Percentiles rank a stretch among this genome's conserved stretches.
phyloP scores from a whole-genome alignment of 2,113 vertebrate genomes.

The Oreochromis tanganicae region DNA sequence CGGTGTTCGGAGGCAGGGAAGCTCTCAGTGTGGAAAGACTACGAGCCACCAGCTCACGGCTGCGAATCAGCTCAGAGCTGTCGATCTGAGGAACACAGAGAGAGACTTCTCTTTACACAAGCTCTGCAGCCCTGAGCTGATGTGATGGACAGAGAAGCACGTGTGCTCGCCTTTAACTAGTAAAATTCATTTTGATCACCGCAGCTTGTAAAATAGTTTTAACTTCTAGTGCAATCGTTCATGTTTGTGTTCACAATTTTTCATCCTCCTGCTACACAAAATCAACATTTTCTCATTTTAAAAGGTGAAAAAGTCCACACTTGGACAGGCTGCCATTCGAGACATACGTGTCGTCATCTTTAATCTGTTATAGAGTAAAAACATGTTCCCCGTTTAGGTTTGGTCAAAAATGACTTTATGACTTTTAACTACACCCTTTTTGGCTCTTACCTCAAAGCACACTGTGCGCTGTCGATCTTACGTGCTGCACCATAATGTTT shows the following conservation, averaged over 20 bases:
- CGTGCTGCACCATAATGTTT: no score
- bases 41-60: constrained; percentile 88
- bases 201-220: not conserved
- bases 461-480: no score
- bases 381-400: not conserved
- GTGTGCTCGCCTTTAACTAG: not conserved
- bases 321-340: not conserved
- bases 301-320: not conserved
- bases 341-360: not conserved
- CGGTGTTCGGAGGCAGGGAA: constrained; percentile 87
- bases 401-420: not conserved
- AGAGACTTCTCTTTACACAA: not conserved
- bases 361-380: not conserved
- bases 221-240: not conserved
- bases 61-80: constrained; percentile 88
- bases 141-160: not conserved
- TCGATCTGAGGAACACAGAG: constrained; percentile 74
- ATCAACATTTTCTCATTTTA: not conserved
- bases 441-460: no score
- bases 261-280: not conserved
- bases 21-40: constrained; percentile 83
- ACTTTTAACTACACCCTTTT: no score
- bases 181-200: not conserved
- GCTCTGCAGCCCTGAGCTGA: not conserved
- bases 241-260: not conserved